Base-by-base conservation (phyloP, 92 coral and sea anemone genomes). In the Phymanthus crucifer region DNA sequence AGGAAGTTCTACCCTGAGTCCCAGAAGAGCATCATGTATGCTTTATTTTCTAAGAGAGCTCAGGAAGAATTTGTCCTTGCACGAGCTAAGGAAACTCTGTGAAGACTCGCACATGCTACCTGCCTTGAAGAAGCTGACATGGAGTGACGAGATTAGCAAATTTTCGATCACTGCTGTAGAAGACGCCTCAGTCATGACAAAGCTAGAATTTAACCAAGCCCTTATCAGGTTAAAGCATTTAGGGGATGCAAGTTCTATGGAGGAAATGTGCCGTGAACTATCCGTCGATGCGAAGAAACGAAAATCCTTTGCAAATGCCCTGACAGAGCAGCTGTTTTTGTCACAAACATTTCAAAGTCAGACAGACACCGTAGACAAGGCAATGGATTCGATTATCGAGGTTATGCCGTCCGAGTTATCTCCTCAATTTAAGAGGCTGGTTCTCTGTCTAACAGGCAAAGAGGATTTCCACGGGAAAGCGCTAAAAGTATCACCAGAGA, bases 21-120 rank as follows among this genome's bases (percentile, higher is more conserved):
- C 80, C 33, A 81, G 97, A 29, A 80, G 73, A 40, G 78, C 80
- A 21, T 87, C 85, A 48, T 71, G 72, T 31, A 70, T 80, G 32
- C 70, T 87, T 45, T 92, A 77, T 73, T 86, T 89, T 69, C 89
- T 92, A 70, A 90, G 88, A 86, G 93, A 92, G 74, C 79, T 92
- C 58, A 88, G 75, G 2, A 75, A 76, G 64, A 73, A 77, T 54
- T 70, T 80, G 75, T 71, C 89, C 31, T 50, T 89, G 33, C 70
- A 77, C 65, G 89, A 87, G 45, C 70, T 90, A n/a, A 78, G 84
- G 24, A 78, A 78, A 33, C 75, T 83, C 37, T 84, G 88, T 48
- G 73, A 50, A 73, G 87, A 82, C 40, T 81, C 77, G 7, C 16
- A 27, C 32, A 61, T 61, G 68, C 23, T 61, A 61, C 68, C 68